These are phyloP conservation scores for Cygnus atratus DNA, from an alignment of 2,113 vertebrate genomes.

Conservation along the genomic window DNA sequence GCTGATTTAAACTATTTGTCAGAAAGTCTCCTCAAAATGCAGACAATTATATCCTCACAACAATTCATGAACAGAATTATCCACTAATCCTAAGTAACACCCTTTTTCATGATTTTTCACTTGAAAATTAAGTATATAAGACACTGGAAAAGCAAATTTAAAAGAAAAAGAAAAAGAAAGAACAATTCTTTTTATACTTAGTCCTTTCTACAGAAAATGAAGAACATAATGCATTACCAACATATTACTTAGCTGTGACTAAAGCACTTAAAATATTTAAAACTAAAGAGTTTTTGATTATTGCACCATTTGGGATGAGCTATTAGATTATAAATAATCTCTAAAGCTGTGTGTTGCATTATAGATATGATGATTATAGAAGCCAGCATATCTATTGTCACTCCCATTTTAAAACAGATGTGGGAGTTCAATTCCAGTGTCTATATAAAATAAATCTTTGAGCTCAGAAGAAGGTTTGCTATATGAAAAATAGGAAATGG, in stretches of 20 bases:
- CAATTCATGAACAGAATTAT: conserved; percentile 25
- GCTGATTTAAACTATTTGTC: neutral
- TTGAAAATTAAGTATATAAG: neutral
- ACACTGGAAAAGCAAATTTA: neutral
- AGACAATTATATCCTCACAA: neutral
- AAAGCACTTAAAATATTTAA: neutral
- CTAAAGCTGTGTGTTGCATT: neutral
- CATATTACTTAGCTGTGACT: neutral
- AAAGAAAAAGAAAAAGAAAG: neutral
- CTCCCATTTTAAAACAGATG: neutral
- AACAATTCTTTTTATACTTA: neutral
- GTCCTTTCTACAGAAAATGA: neutral
- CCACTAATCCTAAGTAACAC: neutral
- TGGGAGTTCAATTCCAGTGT: neutral
- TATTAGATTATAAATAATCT: neutral
- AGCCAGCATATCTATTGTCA: neutral
- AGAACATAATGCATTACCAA: neutral
- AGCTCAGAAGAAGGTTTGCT: neutral
- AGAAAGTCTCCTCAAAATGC: neutral
- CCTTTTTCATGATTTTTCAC: neutral
- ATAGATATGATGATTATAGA: neutral
- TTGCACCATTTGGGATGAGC: neutral
- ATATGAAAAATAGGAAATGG: neutral
- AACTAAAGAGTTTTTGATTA: neutral
- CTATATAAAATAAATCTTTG: neutral